Evolutionary conservation across 2,113 vertebrate species (phyloP).

Genomic region (Crotalus helleri): DNA sequence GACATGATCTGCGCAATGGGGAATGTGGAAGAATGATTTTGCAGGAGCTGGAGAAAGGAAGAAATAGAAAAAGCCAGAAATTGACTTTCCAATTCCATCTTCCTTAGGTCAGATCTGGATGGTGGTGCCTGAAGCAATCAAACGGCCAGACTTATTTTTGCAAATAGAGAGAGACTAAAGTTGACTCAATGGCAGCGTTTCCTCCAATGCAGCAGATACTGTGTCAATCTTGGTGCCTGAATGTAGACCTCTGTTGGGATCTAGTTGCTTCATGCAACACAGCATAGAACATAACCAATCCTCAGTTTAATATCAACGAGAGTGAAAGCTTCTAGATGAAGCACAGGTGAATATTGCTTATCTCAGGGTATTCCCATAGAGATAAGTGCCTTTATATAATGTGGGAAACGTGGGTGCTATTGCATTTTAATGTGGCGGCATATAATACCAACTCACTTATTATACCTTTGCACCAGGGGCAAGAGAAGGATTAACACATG

Average conservation of each 20-base stretch:
- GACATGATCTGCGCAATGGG: neutral
- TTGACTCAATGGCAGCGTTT: neutral
- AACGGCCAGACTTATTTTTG: too few species aligned
- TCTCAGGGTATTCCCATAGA: conserved; percentile 53
- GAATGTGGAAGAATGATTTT: neutral
- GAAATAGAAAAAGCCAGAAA: neutral
- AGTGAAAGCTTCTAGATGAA: neutral
- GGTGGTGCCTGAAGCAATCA: neutral
- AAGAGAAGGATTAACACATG: conserved; percentile 55
- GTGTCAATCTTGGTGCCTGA: neutral
- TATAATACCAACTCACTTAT: conserved; percentile 56
- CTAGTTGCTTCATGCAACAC: neutral
- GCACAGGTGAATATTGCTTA: conserved; percentile 29
- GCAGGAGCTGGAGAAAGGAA: neutral
- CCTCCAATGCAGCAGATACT: neutral
- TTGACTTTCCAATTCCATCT: neutral
- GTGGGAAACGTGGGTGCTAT: conserved; percentile 32
- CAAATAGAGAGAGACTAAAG: neutral
- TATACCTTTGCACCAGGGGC: conserved; percentile 60
- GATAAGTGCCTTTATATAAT: conserved; percentile 53
- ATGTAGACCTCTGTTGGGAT: neutral
- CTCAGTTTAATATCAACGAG: neutral
- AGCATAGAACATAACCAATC: neutral
- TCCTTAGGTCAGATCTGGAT: too few species aligned
- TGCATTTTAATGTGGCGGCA: conserved; percentile 59